A percentile compares a stretch with the other conserved stretches of the same genome.
phyloP scores from a whole-genome alignment of 2,888 invertebrate genomes.

The Cancer borealis region DNA sequence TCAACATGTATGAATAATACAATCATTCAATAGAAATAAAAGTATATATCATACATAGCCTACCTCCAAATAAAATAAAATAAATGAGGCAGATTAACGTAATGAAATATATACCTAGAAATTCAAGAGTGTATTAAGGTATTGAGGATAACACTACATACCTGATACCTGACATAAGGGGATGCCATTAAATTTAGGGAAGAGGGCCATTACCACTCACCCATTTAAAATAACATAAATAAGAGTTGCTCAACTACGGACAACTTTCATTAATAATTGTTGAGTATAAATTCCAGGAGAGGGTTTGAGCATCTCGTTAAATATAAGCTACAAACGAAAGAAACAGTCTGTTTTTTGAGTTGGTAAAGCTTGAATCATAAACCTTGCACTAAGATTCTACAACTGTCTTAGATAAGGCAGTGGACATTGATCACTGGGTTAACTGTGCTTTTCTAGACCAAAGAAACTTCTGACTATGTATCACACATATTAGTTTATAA shows the following conservation, averaged over 20 bases:
- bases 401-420: background rate
- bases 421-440: background rate
- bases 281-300: background rate
- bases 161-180: background rate
- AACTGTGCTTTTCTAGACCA: background rate
- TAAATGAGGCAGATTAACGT: background rate
- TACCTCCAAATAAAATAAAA: background rate
- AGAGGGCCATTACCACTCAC: background rate
- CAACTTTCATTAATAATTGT: too few species aligned
- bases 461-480: background rate
- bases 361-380: background rate
- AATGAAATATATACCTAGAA: background rate
- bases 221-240: background rate
- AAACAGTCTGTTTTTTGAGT: background rate
- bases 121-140: background rate
- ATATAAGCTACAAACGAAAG: background rate
- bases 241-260: background rate
- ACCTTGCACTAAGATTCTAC: background rate
- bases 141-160: background rate
- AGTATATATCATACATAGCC: background rate
- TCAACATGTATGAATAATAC: too few species aligned
- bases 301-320: background rate
- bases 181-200: background rate
- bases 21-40: background rate
- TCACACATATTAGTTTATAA: background rate